Evolutionary conservation across 2,113 vertebrate species (phyloP), one percentile per base, ranked within the genome.

Genomic region (Misgurnus anguillicaudatus): DNA sequence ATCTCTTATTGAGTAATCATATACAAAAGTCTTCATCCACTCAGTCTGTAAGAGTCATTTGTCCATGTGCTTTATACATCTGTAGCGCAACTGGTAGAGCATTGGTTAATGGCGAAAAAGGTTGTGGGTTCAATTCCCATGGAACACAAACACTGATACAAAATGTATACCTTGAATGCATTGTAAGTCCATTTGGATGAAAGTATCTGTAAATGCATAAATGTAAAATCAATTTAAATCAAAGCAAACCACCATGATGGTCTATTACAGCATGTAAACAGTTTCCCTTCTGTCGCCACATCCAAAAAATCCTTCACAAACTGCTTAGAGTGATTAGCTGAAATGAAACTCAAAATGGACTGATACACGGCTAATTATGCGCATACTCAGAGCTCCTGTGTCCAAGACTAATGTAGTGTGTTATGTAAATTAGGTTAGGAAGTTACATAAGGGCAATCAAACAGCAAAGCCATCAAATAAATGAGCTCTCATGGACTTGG

Each of bases 391-490:
- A 87, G 87, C 77, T 83, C 66, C 75, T 79, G 63, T 75, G 85
- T 82, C 84, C 77, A 36, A 87, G 81, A 89, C 82, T 87, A 89
- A 86, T 84, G 77, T 82, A 82, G 83, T 89, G 86, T 86, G 83
- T 68, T 87, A 89, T 88, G 85, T 86, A 87, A 82, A 82, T 84
- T 63, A 87, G 81, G 79, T 86, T 85, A 87, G 72, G 62, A 89
- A 89, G 85, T 85, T 62, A 75, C 82, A 82, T 87, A 88, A 90
- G 87, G 86, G 74, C 86, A 89, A 87, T 89, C 86, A 91, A 87
- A 87, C 85, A 47, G 61, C 68, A 72, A 72, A 72, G 36, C 68
- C 70, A 74, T 86, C 66, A 86, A 87, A 89, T 90, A 85, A 88
- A 80, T 48, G 61, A 80, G 81, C 78, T 85, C 81, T 88, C 47